phyloP scores from a whole-genome alignment of 2,888 invertebrate species.

The Agriopis aurantiaria region DNA sequence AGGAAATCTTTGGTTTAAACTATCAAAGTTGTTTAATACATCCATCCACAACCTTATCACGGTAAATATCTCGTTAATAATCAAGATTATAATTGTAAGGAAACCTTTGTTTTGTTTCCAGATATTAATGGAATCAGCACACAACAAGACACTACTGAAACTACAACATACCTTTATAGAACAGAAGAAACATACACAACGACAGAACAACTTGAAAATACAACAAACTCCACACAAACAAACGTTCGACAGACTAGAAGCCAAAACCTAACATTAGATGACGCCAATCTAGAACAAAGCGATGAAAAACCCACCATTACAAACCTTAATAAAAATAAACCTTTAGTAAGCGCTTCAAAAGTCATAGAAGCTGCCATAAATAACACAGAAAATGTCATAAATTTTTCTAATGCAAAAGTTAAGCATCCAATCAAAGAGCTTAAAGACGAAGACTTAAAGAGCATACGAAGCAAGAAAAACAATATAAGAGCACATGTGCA shows the following conservation, averaged over 20 bases:
- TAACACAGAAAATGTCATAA: constrained; percentile 60
- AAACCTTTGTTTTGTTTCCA: constrained; percentile 50
- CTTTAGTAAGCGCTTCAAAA: constrained; percentile 74
- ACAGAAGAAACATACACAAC: constrained; percentile 34
- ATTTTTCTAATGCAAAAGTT: constrained; percentile 54
- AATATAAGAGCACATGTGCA: constrained; percentile 69
- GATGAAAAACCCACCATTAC: constrained; percentile 47
- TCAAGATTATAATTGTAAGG: too few relatives aligned
- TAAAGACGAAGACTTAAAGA: constrained; percentile 51
- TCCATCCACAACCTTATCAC: too few relatives aligned
- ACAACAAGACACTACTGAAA: constrained; percentile 42
- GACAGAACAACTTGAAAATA: constrained; percentile 45
- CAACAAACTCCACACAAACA: constrained; percentile 42
- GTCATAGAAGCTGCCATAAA: constrained; percentile 62
- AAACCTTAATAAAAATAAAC: constrained; percentile 55
- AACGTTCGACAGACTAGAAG: constrained; percentile 42
- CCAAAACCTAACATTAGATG: constrained; percentile 47
- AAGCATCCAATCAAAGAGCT: constrained; percentile 57
- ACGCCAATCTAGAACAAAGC: constrained; percentile 43
- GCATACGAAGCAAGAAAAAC: constrained; percentile 57
- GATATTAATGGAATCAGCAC: constrained; percentile 63
- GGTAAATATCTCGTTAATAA: too few relatives aligned
- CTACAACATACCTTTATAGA: constrained; percentile 21
- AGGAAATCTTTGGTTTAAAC: too few relatives aligned
- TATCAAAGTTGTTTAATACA: too few relatives aligned